phyloP scores from a whole-genome alignment of 2,888 invertebrate genomes.

The Phengaris arion region DNA sequence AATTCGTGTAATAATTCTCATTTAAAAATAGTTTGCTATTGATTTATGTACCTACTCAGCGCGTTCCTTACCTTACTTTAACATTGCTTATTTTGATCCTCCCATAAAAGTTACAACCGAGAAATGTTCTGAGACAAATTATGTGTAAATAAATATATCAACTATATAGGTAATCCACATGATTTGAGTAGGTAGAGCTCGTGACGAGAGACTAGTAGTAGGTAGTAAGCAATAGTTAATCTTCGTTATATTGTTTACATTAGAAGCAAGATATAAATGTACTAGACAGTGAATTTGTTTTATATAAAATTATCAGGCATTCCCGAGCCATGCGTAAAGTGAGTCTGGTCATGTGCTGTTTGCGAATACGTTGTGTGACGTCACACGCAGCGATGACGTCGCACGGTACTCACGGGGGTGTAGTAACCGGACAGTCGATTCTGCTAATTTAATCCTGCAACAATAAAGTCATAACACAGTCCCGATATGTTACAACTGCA shows the following conservation, averaged over 20 bases:
- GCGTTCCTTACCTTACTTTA: too few species aligned
- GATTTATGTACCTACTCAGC: neutral
- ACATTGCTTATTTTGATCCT: too few species aligned
- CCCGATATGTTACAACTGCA: too few species aligned
- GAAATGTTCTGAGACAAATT: too few species aligned
- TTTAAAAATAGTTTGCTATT: neutral
- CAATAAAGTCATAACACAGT: too few species aligned
- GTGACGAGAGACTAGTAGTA: neutral
- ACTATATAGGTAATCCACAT: too few species aligned
- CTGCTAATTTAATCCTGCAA: too few species aligned
- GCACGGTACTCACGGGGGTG: neutral
- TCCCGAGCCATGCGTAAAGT: conserved; percentile 30
- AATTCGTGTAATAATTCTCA: neutral
- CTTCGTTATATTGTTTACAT: neutral
- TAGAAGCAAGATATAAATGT: neutral
- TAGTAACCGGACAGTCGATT: neutral
- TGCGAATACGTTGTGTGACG: conserved; percentile 1
- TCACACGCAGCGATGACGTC: neutral
- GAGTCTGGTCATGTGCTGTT: conserved; percentile 13
- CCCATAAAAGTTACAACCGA: too few species aligned
- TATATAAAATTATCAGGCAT: conserved; percentile 22
- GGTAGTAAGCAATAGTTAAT: neutral
- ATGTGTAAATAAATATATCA: too few species aligned
- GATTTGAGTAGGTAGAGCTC: neutral
- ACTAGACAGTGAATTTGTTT: conserved; percentile 3